Percentiles rank a stretch among this genome's conserved stretches.
Evolutionary conservation across 2,113 vertebrate genomes (phyloP).

Genomic region (Glaucomys volans): DNA sequence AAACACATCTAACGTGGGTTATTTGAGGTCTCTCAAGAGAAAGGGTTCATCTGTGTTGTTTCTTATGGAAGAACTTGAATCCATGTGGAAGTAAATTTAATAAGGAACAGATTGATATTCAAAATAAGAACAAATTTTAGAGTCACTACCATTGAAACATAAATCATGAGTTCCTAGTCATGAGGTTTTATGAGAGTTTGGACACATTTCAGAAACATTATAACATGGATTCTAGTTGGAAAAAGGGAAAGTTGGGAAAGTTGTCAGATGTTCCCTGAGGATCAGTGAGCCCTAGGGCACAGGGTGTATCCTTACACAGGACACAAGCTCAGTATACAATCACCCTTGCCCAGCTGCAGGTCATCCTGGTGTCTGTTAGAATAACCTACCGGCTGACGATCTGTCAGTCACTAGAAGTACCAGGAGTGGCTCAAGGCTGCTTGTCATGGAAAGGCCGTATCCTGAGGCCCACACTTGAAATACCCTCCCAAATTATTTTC

Average conservation of each 20-base stretch:
- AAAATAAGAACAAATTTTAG: neutral
- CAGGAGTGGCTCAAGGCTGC: accelerated
- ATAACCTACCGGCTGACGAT: neutral
- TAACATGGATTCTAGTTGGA: neutral
- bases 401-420: neutral
- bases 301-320: neutral
- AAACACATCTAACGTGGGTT: neutral
- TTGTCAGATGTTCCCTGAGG: neutral
- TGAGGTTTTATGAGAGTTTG: neutral
- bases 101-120: neutral
- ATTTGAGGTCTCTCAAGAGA: neutral
- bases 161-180: neutral
- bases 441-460: neutral
- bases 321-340: accelerated
- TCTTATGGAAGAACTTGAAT: neutral
- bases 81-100: neutral
- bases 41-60: neutral
- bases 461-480: neutral
- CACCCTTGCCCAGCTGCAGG: neutral
- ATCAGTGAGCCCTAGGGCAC: neutral
- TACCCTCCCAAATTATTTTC: accelerated
- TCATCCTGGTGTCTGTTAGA: neutral
- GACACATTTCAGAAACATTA: neutral
- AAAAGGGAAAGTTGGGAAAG: too few relatives aligned
- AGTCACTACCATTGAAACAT: neutral